Conservation (phyloP, 1,140 invertebrate genomes). For the Drosophila lacertosa region DNA sequence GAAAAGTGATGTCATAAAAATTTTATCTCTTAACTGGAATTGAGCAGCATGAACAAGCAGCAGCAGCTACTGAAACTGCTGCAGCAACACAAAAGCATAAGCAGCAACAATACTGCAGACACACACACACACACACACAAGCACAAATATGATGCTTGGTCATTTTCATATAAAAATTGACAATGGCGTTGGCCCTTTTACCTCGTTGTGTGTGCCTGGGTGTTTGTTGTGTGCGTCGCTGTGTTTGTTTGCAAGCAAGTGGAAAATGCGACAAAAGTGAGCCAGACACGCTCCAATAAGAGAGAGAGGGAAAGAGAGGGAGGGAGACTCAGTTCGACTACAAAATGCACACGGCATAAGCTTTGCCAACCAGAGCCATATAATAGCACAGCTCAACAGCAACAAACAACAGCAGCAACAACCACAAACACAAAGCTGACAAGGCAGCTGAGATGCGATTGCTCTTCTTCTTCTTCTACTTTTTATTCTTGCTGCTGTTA, state of each 20-base stretch:
- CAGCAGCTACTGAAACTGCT: slow-evolving; percentile 1
- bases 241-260: slow-evolving; percentile 54
- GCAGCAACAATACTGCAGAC: slow-evolving; percentile 28
- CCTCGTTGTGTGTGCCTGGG: background rate
- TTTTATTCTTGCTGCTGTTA: background rate
- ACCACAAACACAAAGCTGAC: slow-evolving; percentile 50
- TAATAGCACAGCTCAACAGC: slow-evolving; percentile 42
- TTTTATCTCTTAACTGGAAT: slow-evolving; percentile 81
- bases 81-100: slow-evolving; percentile 25
- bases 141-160: slow-evolving; percentile 41
- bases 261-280: slow-evolving; percentile 68
- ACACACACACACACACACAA: slow-evolving; percentile 6
- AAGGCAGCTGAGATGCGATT: slow-evolving; percentile 47
- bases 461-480: background rate
- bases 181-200: slow-evolving; percentile 45
- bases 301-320: slow-evolving; percentile 6
- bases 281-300: slow-evolving; percentile 34
- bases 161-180: slow-evolving; percentile 61
- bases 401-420: slow-evolving; percentile 21
- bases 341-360: slow-evolving; percentile 43
- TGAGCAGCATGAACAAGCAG: slow-evolving; percentile 66
- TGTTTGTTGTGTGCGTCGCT: slow-evolving; percentile 1
- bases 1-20: slow-evolving; percentile 81
- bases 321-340: slow-evolving; percentile 26
- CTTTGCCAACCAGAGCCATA: slow-evolving; percentile 40